Evolutionary conservation across 1,140 invertebrate species (phyloP), one percentile per base, ranked within the genome.

Genomic region (Temnothorax curvispinosus): DNA sequence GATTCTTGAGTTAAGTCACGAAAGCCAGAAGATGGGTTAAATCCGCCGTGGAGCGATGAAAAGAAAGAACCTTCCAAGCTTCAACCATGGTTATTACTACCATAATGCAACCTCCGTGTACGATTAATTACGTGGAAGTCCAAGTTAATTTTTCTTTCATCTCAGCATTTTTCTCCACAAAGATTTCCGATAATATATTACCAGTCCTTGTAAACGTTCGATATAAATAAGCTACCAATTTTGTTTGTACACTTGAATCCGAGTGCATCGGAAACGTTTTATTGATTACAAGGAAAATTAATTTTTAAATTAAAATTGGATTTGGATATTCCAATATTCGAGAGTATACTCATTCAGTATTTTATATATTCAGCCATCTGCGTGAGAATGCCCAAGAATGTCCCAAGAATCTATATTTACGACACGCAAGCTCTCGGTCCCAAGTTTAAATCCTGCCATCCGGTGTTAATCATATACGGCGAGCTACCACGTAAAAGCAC

Each of bases 391-490:
- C 35, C 27, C 27, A 27, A 27, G 47, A 7, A 7, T 15, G 18
- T 32, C 15, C 15, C 27, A n/a, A 47, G 67, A 82, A 67, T 87
- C 85, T 85, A 90, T 93, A 93, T 91, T 87, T 87, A 92, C 93
- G 5, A 54, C 77, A 62, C 38, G 56, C 77, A 75, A 92, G 76
- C 87, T 44, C 21, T 35, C 47, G 13, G 64, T 56, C 13, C 64
- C 32, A 69, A 54, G 62, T 67, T 80, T 67, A 47, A 18, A 92
- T 85, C 80, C 52, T 32, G 82, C 62, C 56, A 77, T 81, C 64
- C 58, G 64, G 75, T 86, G 89, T 93, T 93, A 91, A 93, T 92
- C 90, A 92, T 92, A 87, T 85, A 76, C 77, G 75, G 75, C 85
- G 77, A 71, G 71, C 47, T 90, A 87, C 78, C 78, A 54, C 86